Evolutionary conservation across 2,888 invertebrate genomes (phyloP).

Genomic region (Drosophila maculinotata): DNA sequence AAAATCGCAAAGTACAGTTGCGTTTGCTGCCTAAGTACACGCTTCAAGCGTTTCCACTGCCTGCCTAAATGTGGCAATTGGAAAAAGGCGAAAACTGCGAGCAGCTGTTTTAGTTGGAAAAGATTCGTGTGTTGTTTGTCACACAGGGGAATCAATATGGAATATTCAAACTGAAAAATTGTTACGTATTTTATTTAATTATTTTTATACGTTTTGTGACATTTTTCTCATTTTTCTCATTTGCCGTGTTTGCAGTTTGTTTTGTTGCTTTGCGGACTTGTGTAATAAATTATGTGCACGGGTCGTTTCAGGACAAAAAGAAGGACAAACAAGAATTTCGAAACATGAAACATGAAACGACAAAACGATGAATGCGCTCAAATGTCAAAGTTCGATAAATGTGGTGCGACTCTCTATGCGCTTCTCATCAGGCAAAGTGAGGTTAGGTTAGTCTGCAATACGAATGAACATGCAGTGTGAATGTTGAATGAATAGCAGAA

Average conservation of each 20-base stretch:
- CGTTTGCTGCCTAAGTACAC: slow-evolving; percentile 28
- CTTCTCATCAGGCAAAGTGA: slow-evolving; percentile 22
- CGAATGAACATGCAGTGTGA: too few relatives aligned
- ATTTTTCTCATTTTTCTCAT: slow-evolving; percentile 22
- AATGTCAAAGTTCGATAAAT: slow-evolving; percentile 1
- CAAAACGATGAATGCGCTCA: slow-evolving; percentile 9
- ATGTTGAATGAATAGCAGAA: background rate
- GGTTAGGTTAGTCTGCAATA: background rate
- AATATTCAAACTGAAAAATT: slow-evolving; percentile 37
- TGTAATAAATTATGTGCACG: slow-evolving; percentile 28
- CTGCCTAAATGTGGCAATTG: slow-evolving; percentile 12
- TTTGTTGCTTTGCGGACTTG: slow-evolving; percentile 7
- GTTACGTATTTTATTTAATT: slow-evolving; percentile 38
- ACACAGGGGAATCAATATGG: background rate
- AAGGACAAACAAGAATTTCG: slow-evolving; percentile 3
- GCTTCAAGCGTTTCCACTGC: slow-evolving; percentile 13
- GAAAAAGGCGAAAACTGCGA: background rate
- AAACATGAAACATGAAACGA: slow-evolving; percentile 10
- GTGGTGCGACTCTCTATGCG: slow-evolving; percentile 26
- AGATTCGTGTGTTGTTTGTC: background rate
- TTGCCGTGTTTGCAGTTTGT: slow-evolving; percentile 3
- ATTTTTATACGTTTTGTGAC: slow-evolving; percentile 11
- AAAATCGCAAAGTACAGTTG: slow-evolving; percentile 50
- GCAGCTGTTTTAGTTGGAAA: background rate
- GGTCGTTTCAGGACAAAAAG: background rate